Evolutionary conservation across 2,888 invertebrate species (phyloP).

Genomic region (Netelia inedita): DNA sequence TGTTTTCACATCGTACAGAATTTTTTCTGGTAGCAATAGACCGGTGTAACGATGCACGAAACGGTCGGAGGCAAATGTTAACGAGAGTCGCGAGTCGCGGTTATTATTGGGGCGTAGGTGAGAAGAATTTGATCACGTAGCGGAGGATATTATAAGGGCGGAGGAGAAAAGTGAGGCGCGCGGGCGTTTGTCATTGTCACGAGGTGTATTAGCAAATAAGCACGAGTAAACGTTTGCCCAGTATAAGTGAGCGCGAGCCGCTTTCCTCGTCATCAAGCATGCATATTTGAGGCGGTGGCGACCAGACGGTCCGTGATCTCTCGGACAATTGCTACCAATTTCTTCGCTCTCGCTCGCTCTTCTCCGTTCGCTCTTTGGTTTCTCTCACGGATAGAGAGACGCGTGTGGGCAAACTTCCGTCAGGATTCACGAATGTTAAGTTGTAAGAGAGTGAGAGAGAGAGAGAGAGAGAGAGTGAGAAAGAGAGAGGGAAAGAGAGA

Average conservation of each 20-base stretch:
- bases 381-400: slow-evolving; percentile 45
- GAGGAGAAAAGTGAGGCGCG: slow-evolving; percentile 19
- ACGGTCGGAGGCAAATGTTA: not conserved
- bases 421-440: slow-evolving; percentile 66
- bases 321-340: slow-evolving; percentile 74
- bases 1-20: not conserved
- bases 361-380: slow-evolving; percentile 11
- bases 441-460: slow-evolving; percentile 11
- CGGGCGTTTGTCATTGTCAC: slow-evolving; percentile 64
- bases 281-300: slow-evolving; percentile 38
- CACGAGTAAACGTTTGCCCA: slow-evolving; percentile 24
- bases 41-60: not conserved
- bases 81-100: not conserved
- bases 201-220: slow-evolving; percentile 42
- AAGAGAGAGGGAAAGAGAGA: slow-evolving; percentile 16
- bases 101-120: slow-evolving; percentile 60
- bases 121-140: slow-evolving; percentile 48
- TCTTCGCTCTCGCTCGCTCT: slow-evolving; percentile 38
- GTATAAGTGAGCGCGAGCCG: slow-evolving; percentile 11
- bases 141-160: not conserved
- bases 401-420: slow-evolving; percentile 78
- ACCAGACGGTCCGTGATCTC: slow-evolving; percentile 65
- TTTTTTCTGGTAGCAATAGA: not conserved
- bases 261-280: slow-evolving; percentile 20
- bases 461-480: not conserved